phyloP scores from a whole-genome alignment of 2,113 vertebrate genomes.

The Corythoichthys intestinalis region DNA sequence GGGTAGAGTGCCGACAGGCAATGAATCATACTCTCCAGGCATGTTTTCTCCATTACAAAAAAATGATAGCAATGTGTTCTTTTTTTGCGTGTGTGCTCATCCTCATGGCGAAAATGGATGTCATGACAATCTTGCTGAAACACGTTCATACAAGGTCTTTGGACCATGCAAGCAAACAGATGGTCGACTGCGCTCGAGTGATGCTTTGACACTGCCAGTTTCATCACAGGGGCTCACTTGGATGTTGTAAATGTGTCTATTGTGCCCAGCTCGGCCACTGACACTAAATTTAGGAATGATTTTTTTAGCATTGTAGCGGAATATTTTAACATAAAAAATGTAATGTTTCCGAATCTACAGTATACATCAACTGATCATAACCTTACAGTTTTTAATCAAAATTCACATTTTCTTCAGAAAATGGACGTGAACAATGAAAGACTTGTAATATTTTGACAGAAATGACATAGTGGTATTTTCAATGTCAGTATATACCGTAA shows the following conservation, averaged over 20 bases:
- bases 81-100: slow-evolving; percentile 10
- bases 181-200: slow-evolving; percentile 49
- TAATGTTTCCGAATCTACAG: not conserved
- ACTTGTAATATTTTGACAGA: too few species aligned
- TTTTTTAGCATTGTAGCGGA: slow-evolving; percentile 6
- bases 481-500: too few species aligned
- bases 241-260: slow-evolving; percentile 47
- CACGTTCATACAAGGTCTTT: slow-evolving; percentile 53
- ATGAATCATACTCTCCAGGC: slow-evolving; percentile 27
- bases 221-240: slow-evolving; percentile 51
- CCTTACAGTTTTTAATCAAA: not conserved
- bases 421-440: not conserved
- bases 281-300: slow-evolving; percentile 8
- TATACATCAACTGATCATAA: not conserved
- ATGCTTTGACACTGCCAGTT: slow-evolving; percentile 46
- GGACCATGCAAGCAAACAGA: slow-evolving; percentile 57
- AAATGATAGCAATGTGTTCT: slow-evolving; percentile 10
- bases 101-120: slow-evolving; percentile 47
- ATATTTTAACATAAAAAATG: not conserved
- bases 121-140: slow-evolving; percentile 48
- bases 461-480: too few species aligned
- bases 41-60: slow-evolving; percentile 36
- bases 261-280: slow-evolving; percentile 19
- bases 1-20: slow-evolving; percentile 29
- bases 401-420: not conserved